Base-by-base conservation (phyloP, 2,888 invertebrate species). In the Gerris lacustris region DNA sequence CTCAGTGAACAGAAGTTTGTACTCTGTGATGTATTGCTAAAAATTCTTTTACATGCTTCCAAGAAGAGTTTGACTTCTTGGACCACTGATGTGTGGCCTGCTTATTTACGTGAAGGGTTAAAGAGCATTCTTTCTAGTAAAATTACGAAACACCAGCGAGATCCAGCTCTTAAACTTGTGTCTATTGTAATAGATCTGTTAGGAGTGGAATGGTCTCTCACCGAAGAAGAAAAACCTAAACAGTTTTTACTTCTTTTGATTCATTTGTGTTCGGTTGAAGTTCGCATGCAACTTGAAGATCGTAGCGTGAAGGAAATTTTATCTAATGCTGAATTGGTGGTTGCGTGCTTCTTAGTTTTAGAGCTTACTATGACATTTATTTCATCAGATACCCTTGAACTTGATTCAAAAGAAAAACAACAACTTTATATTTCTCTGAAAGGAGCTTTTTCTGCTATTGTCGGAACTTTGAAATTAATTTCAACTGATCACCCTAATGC, bases 231-330 rank as follows among this genome's bases (percentile, higher is more conserved):
- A 73, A 85, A 86, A 75, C 91, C 92, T 71, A 85, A 85, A 72
- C 91, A 91, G 81, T 88, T 92, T 78, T 90, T 94, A 78, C 88
- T 95, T 77, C 82, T 94, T 31, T 81, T 95, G 11, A 86, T 94
- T 71, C 94, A 96, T 79, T 82, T 96, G 71, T 89, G 91, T 76
- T 92, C 94, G 68, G 92, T 96, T 78, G 96, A 96, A 84, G 90
- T 96, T 1, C 86, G 95, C 78, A 95, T 96, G 94, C 92, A 93
- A 76, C 83, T 96, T 74, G 96, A 96, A 78, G 92, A 93, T 75
- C 89, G 90, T 77, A 88, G 78, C 6, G 84, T 94, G 75, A 90
- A 92, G 79, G 86, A 91, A 77, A 88, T 91, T 1, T 86, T 88
- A 79, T 83, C 85, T 66, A 89, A 91, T 79, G 87, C 88, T 67